A percentile compares a stretch with the other conserved stretches of the same genome.
Conservation (phyloP, 2,888 invertebrate species). For the Macrosoma leucophasiata region DNA sequence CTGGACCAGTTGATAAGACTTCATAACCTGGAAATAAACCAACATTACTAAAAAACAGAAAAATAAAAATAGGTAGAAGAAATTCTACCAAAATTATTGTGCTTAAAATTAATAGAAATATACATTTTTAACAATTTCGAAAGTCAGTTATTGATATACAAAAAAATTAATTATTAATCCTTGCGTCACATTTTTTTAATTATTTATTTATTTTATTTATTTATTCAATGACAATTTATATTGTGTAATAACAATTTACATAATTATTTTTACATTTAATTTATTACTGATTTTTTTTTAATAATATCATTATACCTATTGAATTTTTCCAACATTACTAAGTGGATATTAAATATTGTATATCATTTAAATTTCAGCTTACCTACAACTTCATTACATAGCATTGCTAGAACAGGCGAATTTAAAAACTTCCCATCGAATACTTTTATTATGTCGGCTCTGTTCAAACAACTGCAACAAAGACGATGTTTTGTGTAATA, state of each 20-base stretch:
- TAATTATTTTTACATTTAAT: constrained; percentile 4
- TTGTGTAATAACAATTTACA: too few species aligned
- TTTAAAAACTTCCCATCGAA: constrained; percentile 85
- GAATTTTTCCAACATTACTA: background rate
- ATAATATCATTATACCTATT: background rate
- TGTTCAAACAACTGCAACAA: constrained; percentile 84
- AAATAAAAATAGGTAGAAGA: too few species aligned
- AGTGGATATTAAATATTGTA: background rate
- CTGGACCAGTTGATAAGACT: constrained; percentile 86
- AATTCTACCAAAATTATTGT: too few species aligned
- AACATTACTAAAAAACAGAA: background rate
- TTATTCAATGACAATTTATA: too few species aligned
- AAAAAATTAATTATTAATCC: too few species aligned
- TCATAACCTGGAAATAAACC: constrained; percentile 75
- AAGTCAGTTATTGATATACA: too few species aligned
- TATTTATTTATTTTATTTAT: too few species aligned
- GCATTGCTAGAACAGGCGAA: constrained; percentile 84
- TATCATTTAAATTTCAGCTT: constrained; percentile 23
- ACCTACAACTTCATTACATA: constrained; percentile 85
- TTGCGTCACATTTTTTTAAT: too few species aligned
- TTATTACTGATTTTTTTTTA: background rate
- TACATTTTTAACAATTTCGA: too few species aligned
- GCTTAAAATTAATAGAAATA: too few species aligned
- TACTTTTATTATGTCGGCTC: constrained; percentile 88
- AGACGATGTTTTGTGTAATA: constrained; percentile 17